Percentiles rank a stretch among this genome's conserved stretches.
phyloP scores from a whole-genome alignment of 2,797 vertebrate species.

The Halcyon chelicuti region DNA sequence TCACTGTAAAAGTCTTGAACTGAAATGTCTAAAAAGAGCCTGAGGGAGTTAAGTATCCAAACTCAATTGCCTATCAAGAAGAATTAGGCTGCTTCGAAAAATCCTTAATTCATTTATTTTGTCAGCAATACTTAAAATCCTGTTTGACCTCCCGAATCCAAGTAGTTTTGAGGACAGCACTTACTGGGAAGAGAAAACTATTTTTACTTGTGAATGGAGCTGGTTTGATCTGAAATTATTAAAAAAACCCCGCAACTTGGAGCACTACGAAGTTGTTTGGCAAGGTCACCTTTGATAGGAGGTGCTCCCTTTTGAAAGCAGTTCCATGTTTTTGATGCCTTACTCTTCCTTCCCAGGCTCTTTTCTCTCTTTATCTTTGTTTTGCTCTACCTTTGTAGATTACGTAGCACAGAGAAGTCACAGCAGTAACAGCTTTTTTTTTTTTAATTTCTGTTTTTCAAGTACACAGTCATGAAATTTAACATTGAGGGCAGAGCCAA shows the following conservation, averaged over 20 bases:
- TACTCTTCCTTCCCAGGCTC: slow-evolving; percentile 7
- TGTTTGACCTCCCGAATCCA: background rate
- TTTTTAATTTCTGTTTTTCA: background rate
- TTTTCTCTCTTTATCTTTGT: slow-evolving; percentile 39
- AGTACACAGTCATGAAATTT: background rate
- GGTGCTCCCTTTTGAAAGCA: background rate
- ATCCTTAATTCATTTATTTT: slow-evolving; percentile 25
- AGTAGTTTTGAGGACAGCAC: background rate
- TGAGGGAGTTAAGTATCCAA: background rate
- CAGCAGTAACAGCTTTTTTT: background rate
- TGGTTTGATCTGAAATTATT: background rate
- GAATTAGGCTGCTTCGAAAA: slow-evolving; percentile 25
- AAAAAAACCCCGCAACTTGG: background rate
- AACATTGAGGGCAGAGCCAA: background rate
- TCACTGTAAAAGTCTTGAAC: background rate
- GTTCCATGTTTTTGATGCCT: background rate
- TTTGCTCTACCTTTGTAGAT: slow-evolving; percentile 5
- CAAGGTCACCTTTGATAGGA: background rate
- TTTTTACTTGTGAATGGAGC: background rate
- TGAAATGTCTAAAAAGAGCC: background rate
- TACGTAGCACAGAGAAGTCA: background rate
- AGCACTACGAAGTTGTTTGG: background rate
- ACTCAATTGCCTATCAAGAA: slow-evolving; percentile 10
- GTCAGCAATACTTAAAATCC: slow-evolving; percentile 39
- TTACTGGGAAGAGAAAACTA: background rate